Percentiles rank a stretch among this genome's conserved stretches.
Conservation (phyloP, 2,888 invertebrate genomes). For the Perdita meconis region DNA sequence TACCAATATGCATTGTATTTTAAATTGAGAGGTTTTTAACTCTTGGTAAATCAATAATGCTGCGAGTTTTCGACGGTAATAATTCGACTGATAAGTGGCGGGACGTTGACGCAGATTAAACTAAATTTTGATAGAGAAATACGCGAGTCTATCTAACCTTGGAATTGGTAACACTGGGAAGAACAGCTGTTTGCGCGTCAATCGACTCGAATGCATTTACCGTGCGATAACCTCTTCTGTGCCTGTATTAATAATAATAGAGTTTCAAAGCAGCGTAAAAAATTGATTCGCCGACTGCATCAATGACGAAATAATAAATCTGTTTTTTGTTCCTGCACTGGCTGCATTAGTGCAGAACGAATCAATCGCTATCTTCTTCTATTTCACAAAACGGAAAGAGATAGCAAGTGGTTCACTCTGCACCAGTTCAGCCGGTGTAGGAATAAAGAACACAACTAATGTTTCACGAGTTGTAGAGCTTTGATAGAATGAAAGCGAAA, state of each 20-base stretch:
- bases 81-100: not conserved
- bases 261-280: not conserved
- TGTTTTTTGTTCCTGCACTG: too few species aligned
- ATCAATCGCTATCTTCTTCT: too few species aligned
- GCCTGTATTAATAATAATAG: constrained; percentile 28
- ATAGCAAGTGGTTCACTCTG: too few species aligned
- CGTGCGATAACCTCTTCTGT: constrained; percentile 62
- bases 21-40: too few species aligned
- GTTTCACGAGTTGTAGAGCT: too few species aligned
- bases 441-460: too few species aligned
- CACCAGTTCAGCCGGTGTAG: too few species aligned
- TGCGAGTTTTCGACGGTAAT: not conserved
- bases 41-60: too few species aligned
- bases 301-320: constrained; percentile 6
- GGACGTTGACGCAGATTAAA: not conserved
- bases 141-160: not conserved
- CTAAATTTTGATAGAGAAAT: not conserved
- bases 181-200: constrained; percentile 66
- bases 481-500: too few species aligned
- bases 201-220: constrained; percentile 52
- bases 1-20: too few species aligned
- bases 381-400: too few species aligned
- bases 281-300: constrained; percentile 2
- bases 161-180: constrained; percentile 53
- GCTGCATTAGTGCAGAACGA: too few species aligned